Conservation (phyloP, 2,113 vertebrate genomes). For the Melierax canorus region DNA sequence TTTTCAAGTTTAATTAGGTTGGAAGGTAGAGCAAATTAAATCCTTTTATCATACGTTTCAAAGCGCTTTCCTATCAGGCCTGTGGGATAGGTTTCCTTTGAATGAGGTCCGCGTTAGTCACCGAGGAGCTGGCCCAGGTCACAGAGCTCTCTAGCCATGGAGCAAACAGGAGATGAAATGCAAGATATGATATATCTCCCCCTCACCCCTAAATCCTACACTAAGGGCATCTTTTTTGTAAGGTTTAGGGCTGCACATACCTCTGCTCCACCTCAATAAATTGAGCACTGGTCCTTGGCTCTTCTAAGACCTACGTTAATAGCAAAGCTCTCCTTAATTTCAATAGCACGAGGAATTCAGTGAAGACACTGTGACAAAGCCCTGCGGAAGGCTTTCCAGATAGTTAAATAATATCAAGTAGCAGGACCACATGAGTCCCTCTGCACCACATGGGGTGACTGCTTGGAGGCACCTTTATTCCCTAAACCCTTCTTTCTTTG, state of each 20-base stretch:
- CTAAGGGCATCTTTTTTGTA: background rate
- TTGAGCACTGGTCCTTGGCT: background rate
- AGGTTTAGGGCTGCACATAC: background rate
- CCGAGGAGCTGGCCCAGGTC: background rate
- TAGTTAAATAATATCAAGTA: background rate
- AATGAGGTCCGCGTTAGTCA: background rate
- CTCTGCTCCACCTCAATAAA: background rate
- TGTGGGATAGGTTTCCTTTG: slow-evolving; percentile 19
- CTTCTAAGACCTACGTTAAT: background rate
- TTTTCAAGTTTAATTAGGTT: slow-evolving; percentile 78
- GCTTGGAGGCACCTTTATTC: background rate
- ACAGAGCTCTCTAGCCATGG: background rate
- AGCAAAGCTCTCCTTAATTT: background rate
- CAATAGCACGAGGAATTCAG: background rate
- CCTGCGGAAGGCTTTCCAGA: background rate
- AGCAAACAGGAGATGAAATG: background rate
- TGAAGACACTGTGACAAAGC: background rate
- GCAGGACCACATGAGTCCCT: background rate
- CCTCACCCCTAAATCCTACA: background rate
- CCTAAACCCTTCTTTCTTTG: background rate
- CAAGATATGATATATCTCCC: rapidly evolving
- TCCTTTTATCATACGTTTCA: slow-evolving; percentile 70
- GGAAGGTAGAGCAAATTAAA: slow-evolving; percentile 75
- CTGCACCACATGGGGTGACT: background rate
- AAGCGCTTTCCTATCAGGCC: slow-evolving; percentile 48